Conservation (phyloP, 2,888 invertebrate genomes). For the Tetranychus truncatus region DNA sequence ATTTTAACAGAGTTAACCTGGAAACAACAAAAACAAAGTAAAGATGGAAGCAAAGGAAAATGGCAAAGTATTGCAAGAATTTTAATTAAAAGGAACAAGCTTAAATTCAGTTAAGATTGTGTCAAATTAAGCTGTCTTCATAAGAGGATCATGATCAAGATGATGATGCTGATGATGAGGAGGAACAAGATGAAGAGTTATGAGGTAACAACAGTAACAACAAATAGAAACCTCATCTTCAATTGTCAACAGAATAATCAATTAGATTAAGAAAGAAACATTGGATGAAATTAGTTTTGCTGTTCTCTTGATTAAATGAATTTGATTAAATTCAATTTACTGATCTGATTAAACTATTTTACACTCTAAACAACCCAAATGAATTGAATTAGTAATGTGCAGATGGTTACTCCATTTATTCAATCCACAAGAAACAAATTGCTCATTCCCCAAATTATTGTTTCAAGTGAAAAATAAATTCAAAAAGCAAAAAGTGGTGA, state of each 20-base stretch:
- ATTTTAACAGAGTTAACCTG: no score
- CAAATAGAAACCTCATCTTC: background rate
- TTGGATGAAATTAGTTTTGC: no score
- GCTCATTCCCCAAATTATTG: no score
- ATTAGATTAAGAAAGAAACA: background rate
- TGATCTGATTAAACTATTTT: no score
- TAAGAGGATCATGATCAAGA: background rate
- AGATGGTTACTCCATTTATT: no score
- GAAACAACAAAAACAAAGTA: background rate
- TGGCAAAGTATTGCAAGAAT: background rate
- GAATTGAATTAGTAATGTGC: no score
- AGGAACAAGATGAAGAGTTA: background rate
- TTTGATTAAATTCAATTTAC: no score
- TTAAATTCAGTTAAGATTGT: background rate
- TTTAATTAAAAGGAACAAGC: background rate
- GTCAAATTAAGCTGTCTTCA: slow-evolving; percentile 1
- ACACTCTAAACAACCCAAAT: no score
- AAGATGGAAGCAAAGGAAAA: background rate
- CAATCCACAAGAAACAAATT: no score
- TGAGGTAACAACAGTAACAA: background rate
- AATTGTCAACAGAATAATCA: slow-evolving; percentile 1
- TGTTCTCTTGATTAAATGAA: no score
- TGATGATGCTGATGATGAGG: background rate
- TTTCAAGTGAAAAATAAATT: no score
- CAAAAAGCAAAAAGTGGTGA: no score